Percentiles rank a stretch among this genome's conserved stretches.
Evolutionary conservation across 2,888 invertebrate genomes (phyloP).

Genomic region (Thera britannica): DNA sequence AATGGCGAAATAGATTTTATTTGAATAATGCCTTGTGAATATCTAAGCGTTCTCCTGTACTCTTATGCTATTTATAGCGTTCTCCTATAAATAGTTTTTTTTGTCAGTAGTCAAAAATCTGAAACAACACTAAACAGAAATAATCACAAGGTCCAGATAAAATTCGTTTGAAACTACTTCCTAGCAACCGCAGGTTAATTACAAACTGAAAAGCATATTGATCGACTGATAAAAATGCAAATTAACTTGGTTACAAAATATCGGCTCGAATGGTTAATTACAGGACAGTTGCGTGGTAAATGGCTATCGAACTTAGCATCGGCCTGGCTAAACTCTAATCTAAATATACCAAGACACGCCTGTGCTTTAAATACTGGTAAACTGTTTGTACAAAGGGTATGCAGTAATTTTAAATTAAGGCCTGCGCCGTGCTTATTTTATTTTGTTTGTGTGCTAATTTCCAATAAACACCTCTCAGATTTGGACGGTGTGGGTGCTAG

Average conservation of each 20-base stretch:
- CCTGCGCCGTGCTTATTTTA: background rate
- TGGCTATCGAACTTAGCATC: slow-evolving; percentile 20
- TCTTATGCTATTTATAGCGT: no score
- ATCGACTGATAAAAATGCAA: slow-evolving; percentile 23
- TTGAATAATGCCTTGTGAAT: no score
- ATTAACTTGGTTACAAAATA: slow-evolving; percentile 16
- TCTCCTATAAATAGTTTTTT: background rate
- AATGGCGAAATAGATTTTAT: no score
- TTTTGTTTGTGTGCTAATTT: background rate
- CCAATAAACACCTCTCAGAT: no score
- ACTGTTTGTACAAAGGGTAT: slow-evolving; percentile 4
- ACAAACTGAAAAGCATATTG: slow-evolving; percentile 8
- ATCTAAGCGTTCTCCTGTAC: no score
- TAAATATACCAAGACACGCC: slow-evolving; percentile 12
- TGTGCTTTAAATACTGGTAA: background rate
- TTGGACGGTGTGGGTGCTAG: no score
- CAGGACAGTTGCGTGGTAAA: slow-evolving; percentile 18
- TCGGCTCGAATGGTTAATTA: slow-evolving; percentile 21
- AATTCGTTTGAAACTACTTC: background rate
- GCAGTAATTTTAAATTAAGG: slow-evolving; percentile 9
- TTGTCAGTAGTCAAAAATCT: background rate
- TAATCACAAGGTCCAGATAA: background rate
- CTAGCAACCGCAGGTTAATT: background rate
- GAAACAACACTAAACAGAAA: background rate
- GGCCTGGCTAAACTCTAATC: slow-evolving; percentile 6